Conservation (phyloP, 2,797 vertebrate genomes). For the Eutrigla gurnardus region DNA sequence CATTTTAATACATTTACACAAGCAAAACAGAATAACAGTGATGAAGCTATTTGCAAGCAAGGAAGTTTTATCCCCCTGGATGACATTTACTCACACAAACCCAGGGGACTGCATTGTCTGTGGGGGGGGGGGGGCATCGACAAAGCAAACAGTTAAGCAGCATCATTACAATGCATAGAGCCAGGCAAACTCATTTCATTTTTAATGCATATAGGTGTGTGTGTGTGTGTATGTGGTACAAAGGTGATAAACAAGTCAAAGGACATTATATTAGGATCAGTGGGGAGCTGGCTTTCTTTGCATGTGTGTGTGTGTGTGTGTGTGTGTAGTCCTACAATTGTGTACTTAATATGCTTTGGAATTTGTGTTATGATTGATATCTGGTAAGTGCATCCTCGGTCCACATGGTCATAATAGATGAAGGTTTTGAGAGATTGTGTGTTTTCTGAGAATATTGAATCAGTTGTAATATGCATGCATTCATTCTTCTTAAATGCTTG, state of each 20-base stretch:
- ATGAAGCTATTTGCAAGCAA: constrained; percentile 26
- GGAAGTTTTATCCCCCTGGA: constrained; percentile 25
- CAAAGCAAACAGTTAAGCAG: constrained; percentile 57
- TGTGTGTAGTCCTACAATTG: not conserved
- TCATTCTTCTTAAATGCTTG: constrained; percentile 12
- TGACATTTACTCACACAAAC: constrained; percentile 66
- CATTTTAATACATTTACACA: constrained; percentile 24
- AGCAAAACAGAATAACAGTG: constrained; percentile 9
- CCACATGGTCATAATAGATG: not conserved
- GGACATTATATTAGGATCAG: constrained; percentile 49
- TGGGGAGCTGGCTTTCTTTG: constrained; percentile 15
- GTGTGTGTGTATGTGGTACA: constrained; percentile 26
- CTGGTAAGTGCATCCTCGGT: not conserved
- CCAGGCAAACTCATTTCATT: constrained; percentile 56
- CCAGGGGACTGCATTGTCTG: constrained; percentile 33
- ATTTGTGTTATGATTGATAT: constrained; percentile 2
- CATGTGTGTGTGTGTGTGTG: constrained; percentile 10
- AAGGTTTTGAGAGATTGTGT: no score
- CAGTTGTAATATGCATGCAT: constrained; percentile 21
- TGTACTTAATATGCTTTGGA: constrained; percentile 9
- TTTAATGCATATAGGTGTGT: constrained; percentile 52
- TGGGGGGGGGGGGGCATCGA: not conserved
- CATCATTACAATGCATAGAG: constrained; percentile 59
- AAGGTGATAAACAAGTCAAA: constrained; percentile 49
- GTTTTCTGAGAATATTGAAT: constrained; percentile 14